Conservation (phyloP, 1,140 invertebrate genomes). For the Maconellicoccus hirsutus region DNA sequence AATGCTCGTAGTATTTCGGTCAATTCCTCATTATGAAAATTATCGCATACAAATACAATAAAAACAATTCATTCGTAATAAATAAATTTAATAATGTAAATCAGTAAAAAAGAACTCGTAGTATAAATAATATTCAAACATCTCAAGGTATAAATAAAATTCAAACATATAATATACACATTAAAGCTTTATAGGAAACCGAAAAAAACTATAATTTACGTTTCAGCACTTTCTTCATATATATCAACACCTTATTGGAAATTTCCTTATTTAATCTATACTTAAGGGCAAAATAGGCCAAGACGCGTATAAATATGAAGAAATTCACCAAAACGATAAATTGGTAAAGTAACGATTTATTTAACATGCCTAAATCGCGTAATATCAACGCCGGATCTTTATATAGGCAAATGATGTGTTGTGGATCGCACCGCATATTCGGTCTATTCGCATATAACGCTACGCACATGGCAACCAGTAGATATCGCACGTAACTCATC, state of each 20-base stretch:
- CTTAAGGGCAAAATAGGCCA: constrained; percentile 38
- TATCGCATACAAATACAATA: too few relatives aligned
- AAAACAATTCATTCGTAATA: background rate
- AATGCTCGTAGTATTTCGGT: too few relatives aligned
- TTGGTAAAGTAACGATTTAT: constrained; percentile 31
- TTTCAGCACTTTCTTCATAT: constrained; percentile 38
- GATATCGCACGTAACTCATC: constrained; percentile 44
- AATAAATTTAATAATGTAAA: background rate
- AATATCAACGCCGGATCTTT: constrained; percentile 33
- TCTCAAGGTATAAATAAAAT: background rate
- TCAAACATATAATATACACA: background rate
- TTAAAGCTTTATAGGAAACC: background rate
- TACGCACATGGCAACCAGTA: constrained; percentile 41
- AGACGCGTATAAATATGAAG: constrained; percentile 36
- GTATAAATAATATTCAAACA: background rate
- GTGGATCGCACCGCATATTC: constrained; percentile 27
- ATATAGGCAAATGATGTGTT: constrained; percentile 31
- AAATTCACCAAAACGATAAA: constrained; percentile 37
- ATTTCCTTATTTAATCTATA: constrained; percentile 37
- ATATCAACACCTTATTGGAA: constrained; percentile 38
- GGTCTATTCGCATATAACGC: constrained; percentile 41
- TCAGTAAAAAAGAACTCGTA: background rate
- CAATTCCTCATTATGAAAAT: too few relatives aligned
- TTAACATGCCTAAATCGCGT: constrained; percentile 40
- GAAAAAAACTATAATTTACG: constrained; percentile 31